phyloP scores from a whole-genome alignment of 2,113 vertebrate species.

The Henicopernis longicauda region DNA sequence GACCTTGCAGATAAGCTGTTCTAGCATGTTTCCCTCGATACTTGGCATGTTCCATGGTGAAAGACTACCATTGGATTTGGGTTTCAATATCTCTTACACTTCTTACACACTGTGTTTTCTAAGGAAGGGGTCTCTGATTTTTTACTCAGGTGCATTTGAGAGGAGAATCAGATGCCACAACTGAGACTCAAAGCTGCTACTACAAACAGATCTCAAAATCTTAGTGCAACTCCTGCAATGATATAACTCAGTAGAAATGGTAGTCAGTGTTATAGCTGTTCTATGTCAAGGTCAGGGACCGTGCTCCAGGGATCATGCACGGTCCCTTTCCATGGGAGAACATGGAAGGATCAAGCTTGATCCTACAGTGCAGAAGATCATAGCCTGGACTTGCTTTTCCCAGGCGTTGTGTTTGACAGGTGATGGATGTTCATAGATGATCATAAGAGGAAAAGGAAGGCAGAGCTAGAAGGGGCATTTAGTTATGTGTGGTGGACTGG shows the following conservation, averaged over 20 bases:
- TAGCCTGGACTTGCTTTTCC: neutral
- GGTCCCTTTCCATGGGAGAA: neutral
- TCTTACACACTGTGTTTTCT: neutral
- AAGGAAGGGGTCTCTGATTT: neutral
- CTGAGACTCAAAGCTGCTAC: neutral
- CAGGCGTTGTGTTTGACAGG: neutral
- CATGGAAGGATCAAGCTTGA: neutral
- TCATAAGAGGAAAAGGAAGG: neutral
- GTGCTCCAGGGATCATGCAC: neutral
- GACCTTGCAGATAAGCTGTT: neutral
- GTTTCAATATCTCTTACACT: neutral
- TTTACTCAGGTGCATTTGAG: neutral
- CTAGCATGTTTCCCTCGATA: neutral
- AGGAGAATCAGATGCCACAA: neutral
- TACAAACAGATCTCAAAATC: neutral
- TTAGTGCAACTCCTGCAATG: neutral
- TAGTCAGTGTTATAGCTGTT: neutral
- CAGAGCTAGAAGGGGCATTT: neutral
- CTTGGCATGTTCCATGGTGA: neutral
- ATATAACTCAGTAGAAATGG: neutral
- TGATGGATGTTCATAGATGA: neutral
- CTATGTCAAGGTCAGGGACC: neutral
- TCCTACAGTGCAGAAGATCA: neutral
- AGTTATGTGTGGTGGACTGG: fast-evolving
- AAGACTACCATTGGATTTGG: neutral